Percentiles rank a stretch among this genome's conserved stretches.
Evolutionary conservation across 2,888 invertebrate species (phyloP).

Genomic region (Xylocampa areola): DNA sequence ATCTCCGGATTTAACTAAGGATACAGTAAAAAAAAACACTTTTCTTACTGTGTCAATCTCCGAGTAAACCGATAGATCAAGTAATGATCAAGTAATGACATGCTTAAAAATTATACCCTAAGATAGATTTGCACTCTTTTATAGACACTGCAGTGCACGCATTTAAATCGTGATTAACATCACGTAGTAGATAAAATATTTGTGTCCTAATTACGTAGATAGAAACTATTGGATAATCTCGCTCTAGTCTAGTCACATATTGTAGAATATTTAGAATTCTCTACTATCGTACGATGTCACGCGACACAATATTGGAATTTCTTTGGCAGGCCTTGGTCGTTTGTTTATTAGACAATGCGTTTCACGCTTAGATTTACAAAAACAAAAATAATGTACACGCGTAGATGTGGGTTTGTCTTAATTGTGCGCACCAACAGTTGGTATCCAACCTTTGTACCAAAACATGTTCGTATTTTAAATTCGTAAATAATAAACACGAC

Average conservation of each 20-base stretch:
- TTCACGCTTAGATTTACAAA: slow-evolving; percentile 19
- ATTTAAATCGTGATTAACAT: slow-evolving; percentile 31
- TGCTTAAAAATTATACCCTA: no score
- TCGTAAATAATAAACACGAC: slow-evolving; percentile 38
- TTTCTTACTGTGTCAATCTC: not conserved
- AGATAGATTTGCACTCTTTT: not conserved
- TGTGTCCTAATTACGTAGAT: slow-evolving; percentile 22
- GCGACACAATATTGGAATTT: slow-evolving; percentile 4
- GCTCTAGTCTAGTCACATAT: slow-evolving; percentile 12
- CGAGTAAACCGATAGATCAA: not conserved
- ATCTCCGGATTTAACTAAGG: no score
- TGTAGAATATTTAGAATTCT: slow-evolving; percentile 14
- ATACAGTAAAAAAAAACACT: not conserved
- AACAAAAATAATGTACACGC: slow-evolving; percentile 27
- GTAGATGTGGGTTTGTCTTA: slow-evolving; percentile 3
- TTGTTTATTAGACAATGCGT: slow-evolving; percentile 20
- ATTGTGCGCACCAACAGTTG: slow-evolving; percentile 46
- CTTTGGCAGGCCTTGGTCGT: slow-evolving; percentile 21
- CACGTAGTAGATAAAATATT: slow-evolving; percentile 26
- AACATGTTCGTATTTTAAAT: slow-evolving; percentile 39
- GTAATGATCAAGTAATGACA: not conserved
- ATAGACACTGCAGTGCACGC: slow-evolving; percentile 5
- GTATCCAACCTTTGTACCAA: slow-evolving; percentile 32
- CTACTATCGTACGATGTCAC: slow-evolving; percentile 5
- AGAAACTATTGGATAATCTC: slow-evolving; percentile 12